Base-by-base conservation (phyloP, 2,113 vertebrate genomes). In the Oxygymnocypris stewartii region DNA sequence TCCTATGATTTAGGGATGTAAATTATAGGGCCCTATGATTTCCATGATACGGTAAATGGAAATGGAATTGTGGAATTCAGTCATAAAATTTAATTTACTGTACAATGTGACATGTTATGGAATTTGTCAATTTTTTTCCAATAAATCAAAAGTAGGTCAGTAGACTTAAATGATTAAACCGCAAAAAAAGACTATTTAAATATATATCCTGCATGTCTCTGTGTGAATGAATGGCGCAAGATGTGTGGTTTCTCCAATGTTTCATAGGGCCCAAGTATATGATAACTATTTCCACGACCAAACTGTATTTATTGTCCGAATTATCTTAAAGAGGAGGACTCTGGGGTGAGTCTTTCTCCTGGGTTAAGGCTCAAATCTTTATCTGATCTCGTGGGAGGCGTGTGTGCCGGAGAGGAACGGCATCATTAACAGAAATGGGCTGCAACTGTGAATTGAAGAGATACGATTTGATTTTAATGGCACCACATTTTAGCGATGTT, bases 401-500 rank as follows among this genome's bases (percentile, higher is more conserved):
- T 73, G 65, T 73, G 16, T 54, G 65, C 31, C 7, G 0, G 49
- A 71, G 65, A 54, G 67, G 20, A 84, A 74, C 82, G 31, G 65
- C 67, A 9, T 57, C 28, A 57, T 74, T 54, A 57, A 73, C 65
- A 73, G 28, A 74, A 71, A 57, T 57, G 18, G 67, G 4, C 49
- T 8, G 16, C 31, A 18, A 74, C 80, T 82, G 80, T 57, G 67
- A 71, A 84, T 25, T 51, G 44, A 25, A 84, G 7, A 71, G 35
- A 82, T 82, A 18, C 51, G n/a, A 84, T 84, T 84, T 57, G 49
- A 57, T 23, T 84, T 73, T 35, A 82, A 69, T 71, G 28, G n/a
- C 18, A 23, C 9, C 37, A 16, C 74, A 16, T 82, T 65, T 67
- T 44, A 65, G 23, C 65, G 40, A 11, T 20, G 61, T 47, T 81